Evolutionary conservation across 2,113 vertebrate genomes (phyloP).

Genomic region (Rhabdornis inornatus): DNA sequence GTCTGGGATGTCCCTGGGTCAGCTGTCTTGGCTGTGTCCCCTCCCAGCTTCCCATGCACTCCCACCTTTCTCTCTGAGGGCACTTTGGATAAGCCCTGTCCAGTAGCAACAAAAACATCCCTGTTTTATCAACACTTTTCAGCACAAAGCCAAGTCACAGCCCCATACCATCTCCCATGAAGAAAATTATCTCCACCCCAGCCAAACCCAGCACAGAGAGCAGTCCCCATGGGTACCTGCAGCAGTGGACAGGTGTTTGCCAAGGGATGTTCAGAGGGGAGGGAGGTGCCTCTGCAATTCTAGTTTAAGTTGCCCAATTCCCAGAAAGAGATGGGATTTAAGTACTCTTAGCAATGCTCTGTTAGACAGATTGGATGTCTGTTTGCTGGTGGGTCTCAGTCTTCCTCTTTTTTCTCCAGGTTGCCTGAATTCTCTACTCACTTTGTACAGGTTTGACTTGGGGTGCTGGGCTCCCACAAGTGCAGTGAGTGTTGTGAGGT

Average conservation of each 20-base stretch:
- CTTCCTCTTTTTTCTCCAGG: not conserved
- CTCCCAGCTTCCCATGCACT: not conserved
- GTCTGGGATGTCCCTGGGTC: not conserved
- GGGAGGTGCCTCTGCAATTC: not conserved
- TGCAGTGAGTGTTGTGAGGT: not conserved
- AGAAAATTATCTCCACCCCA: not conserved
- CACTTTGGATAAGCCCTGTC: no score
- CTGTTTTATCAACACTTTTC: not conserved
- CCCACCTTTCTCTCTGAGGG: not conserved
- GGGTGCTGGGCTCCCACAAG: not conserved
- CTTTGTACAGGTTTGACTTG: fast-evolving
- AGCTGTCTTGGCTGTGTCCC: not conserved
- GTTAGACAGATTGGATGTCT: not conserved
- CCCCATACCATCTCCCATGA: not conserved
- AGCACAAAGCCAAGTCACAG: not conserved
- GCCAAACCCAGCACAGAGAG: not conserved
- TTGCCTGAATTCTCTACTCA: not conserved
- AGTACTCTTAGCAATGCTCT: not conserved
- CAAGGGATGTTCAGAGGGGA: not conserved
- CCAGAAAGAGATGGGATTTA: not conserved
- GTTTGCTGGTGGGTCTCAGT: not conserved
- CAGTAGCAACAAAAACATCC: not conserved
- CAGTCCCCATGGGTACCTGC: not conserved
- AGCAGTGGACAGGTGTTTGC: not conserved
- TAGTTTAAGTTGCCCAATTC: not conserved